Evolutionary conservation across 2,113 vertebrate genomes (phyloP).

Genomic region (Chamaea fasciata): DNA sequence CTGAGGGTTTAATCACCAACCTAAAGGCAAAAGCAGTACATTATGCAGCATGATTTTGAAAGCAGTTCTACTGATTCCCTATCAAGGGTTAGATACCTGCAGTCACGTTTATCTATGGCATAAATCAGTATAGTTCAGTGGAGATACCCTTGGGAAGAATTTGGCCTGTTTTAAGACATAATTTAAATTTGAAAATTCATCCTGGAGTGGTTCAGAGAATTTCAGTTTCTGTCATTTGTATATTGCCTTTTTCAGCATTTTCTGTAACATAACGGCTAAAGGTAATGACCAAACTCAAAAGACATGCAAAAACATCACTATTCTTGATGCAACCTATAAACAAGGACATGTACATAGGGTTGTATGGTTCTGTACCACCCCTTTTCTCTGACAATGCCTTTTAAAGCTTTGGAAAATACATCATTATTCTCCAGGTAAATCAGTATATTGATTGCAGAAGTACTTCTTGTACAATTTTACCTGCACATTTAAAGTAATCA

Average conservation of each 20-base stretch:
- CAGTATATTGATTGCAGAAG: background rate
- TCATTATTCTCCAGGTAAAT: background rate
- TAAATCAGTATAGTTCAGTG: background rate
- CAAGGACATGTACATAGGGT: rapidly evolving
- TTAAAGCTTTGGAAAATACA: background rate
- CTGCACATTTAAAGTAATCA: background rate
- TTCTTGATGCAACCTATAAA: background rate
- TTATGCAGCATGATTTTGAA: background rate
- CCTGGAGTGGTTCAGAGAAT: background rate
- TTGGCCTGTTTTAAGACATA: background rate
- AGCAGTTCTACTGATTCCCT: background rate
- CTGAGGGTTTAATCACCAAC: background rate
- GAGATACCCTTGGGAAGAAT: background rate
- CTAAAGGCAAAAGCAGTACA: background rate
- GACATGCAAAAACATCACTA: background rate
- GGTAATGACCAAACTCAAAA: background rate
- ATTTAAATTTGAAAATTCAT: background rate
- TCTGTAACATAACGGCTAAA: background rate
- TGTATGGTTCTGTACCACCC: background rate
- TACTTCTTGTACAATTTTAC: background rate
- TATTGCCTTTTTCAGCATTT: background rate
- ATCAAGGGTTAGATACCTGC: background rate
- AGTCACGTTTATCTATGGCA: background rate
- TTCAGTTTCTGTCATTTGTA: background rate
- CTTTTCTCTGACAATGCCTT: background rate